Base-by-base conservation (phyloP, 2,113 vertebrate genomes). In the Syrmaticus mikado region DNA sequence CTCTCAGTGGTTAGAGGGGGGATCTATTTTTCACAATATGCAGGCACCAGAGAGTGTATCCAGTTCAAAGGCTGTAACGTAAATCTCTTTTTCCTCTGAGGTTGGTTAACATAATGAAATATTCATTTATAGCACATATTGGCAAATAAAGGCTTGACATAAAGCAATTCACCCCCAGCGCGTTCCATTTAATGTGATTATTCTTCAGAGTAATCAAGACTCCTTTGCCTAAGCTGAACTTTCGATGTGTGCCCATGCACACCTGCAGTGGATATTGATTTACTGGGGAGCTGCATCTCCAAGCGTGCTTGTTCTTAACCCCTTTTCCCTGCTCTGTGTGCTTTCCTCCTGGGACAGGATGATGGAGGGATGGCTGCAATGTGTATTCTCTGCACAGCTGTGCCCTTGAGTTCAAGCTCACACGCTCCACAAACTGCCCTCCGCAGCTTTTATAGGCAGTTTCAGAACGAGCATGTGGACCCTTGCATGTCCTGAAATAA, bases 31-130 rank as follows among this genome's bases (percentile, higher is more conserved):
- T 79, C 38, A 21, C 50, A 62, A 15, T 55, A 8, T 7, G 13
- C 71, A 74, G 71, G 34, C 60, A 80, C 20, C 50, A 66, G 34
- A 12, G 61, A 60, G 1, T 89, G 73, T 83, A n/a, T 68, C 79
- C 21, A 34, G 41, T 55, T 76, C 60, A 71, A 52, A 90, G 46
- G 75, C 10, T 2, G 38, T 18, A 64, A 86, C 3, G 1, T 43
- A 74, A 94, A 89, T 71, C 38, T 86, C 58, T 65, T 8, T 83
- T 57, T 61, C 57, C 50, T 40, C 9, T 4, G 4, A 36, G 24
- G 18, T 65, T 84, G 58, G 58, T 85, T 90, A 55, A 61, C 32
- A 34, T 58, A 73, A 91, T 85, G 27, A 73, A 89, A 79, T 70
- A 71, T 57, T 92, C 53, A 66, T 79, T 94, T 77, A 55, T 79